phyloP scores from a whole-genome alignment of 2,113 vertebrate genomes.

The Tychaedon coryphoeus region DNA sequence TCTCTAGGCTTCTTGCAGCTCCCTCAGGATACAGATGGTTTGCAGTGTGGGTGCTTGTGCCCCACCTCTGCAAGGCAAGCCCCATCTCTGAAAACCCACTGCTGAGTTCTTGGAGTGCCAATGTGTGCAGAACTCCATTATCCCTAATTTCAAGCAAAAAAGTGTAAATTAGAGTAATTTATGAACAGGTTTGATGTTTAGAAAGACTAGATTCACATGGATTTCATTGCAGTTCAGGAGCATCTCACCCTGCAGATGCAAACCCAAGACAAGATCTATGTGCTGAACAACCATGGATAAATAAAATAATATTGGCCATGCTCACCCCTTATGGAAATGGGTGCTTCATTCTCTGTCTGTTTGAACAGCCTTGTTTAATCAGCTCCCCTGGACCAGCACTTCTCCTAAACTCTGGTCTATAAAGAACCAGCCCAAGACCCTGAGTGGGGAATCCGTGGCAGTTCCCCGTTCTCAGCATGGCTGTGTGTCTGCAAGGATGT shows the following conservation, averaged over 20 bases:
- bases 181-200: neutral
- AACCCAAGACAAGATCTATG: neutral
- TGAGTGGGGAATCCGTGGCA: neutral
- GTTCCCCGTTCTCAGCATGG: neutral
- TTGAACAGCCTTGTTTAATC: neutral
- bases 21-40: neutral
- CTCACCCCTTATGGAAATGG: neutral
- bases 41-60: neutral
- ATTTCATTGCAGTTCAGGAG: neutral
- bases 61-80: fast-evolving
- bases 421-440: fast-evolving
- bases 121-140: neutral
- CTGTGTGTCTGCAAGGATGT: neutral
- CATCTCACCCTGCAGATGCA: neutral
- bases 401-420: neutral
- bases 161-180: neutral
- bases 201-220: neutral
- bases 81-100: neutral
- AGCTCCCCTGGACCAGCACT: neutral
- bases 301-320: neutral
- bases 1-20: neutral
- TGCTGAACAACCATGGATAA: neutral
- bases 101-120: neutral
- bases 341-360: neutral
- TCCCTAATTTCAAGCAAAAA: neutral